A percentile compares a stretch with the other conserved stretches of the same genome.
These are phyloP conservation scores for Bombus confusus DNA, from an alignment of 1,140 invertebrate genomes.

Conservation along the genomic window DNA sequence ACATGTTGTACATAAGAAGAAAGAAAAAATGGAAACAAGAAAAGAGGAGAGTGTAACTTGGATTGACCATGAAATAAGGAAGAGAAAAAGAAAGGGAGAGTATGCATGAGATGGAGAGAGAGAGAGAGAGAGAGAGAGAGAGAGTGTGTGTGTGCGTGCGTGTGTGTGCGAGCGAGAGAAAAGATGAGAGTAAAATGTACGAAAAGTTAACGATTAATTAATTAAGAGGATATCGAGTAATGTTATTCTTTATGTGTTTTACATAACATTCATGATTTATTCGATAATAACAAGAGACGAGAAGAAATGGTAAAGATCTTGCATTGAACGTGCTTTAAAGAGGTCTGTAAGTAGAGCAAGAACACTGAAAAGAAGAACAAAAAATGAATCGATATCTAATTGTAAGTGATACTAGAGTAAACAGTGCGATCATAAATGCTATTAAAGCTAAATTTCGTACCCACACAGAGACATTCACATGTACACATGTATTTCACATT, in stretches of 20 bases:
- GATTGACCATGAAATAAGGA: conserved; percentile 65
- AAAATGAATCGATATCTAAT: conserved; percentile 64
- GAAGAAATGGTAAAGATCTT: conserved; percentile 43
- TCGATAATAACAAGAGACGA: conserved; percentile 69
- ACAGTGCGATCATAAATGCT: conserved; percentile 66
- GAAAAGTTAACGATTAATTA: conserved; percentile 67
- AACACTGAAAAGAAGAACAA: conserved; percentile 42
- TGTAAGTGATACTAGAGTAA: conserved; percentile 72
- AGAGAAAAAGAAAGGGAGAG: conserved; percentile 39
- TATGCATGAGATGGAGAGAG: neutral
- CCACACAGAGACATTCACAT: conserved; percentile 57
- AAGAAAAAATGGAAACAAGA: conserved; percentile 13
- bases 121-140: conserved; percentile 33
- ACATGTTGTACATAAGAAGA: conserved; percentile 64
- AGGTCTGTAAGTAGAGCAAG: conserved; percentile 69
- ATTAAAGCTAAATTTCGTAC: conserved; percentile 69
- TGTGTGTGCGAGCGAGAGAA: neutral
- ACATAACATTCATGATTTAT: conserved; percentile 74
- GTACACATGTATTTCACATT: conserved; percentile 69
- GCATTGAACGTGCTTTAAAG: conserved; percentile 64
- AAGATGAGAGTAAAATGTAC: conserved; percentile 63
- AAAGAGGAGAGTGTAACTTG: conserved; percentile 67
- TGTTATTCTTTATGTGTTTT: conserved; percentile 75
- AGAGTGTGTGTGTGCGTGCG: too few relatives aligned
- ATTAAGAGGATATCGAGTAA: conserved; percentile 72